These are phyloP conservation scores for Actenoides lindsayi DNA, from an alignment of 2,113 vertebrate species.

Conservation along the genomic window DNA sequence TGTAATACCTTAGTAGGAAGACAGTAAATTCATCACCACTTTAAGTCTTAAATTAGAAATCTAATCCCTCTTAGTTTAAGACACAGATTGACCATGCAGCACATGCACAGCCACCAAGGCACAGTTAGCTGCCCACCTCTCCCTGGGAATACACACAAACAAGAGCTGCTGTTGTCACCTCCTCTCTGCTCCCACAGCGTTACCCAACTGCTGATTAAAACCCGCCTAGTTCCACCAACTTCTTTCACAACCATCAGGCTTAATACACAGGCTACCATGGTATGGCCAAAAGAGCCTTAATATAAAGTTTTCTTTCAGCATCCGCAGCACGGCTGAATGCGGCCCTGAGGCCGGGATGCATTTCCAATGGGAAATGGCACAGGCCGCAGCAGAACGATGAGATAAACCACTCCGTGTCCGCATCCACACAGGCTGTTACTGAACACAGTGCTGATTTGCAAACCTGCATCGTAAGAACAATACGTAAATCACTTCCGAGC, in stretches of 20 bases:
- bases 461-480: background rate
- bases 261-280: background rate
- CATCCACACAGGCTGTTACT: background rate
- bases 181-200: background rate
- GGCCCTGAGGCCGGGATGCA: background rate
- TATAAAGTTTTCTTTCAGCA: background rate
- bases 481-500: background rate
- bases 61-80: background rate
- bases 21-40: background rate
- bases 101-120: background rate
- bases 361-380: background rate
- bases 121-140: background rate
- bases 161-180: background rate
- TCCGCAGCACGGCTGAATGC: background rate
- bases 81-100: background rate
- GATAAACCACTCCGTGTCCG: background rate
- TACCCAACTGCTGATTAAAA: background rate
- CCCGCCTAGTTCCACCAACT: background rate
- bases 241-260: background rate
- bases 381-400: background rate
- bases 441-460: accelerated
- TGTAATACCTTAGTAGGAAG: background rate
- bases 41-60: background rate
- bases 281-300: background rate
- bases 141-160: background rate